Evolutionary conservation across 2,797 vertebrate genomes (phyloP), one percentile per base, ranked within the genome.

Genomic region (Mus spretus): DNA sequence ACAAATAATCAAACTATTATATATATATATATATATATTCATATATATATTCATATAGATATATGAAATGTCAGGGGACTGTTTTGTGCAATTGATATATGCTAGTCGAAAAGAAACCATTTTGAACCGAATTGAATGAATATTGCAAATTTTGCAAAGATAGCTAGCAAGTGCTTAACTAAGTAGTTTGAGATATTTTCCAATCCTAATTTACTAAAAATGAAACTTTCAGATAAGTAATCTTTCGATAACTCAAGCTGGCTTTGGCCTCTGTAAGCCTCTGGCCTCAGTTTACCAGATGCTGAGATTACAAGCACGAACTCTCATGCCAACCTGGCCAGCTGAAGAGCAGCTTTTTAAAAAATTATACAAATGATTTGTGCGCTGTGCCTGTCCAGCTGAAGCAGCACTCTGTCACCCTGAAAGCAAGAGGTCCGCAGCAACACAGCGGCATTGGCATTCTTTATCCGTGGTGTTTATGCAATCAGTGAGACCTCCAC

Each of bases 121-220:
- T 96, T 24, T 82, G 37, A 95, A 86, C 6, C 70, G 34, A 95
- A 93, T 15, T 63, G 28, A 81, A 50, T 26, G 70, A 90, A 78
- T 20, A 89, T 75, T 94, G 1, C 2, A 6, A 92, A 63, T 67
- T 5, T 11, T 72, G 7, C 65, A 74, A 94, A 67, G 88, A 17
- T 65, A 50, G 2, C 7, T n/a, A 91, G 79, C 3, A 91, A 87
- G 77, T 88, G 1, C 8, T 70, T 6, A 63, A 20, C 9, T 82
- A 17, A 90, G 19, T 57, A 40, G 31, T 96, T 95, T 78, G 63
- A 89, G 89, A 77, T 13, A 70, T 81, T 15, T 17, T 24, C 22
- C 90, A 85, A 93, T 92, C 10, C 3, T 81, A 63, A 85, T 72
- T 91, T 93, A 83, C 81, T 50, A 40, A 83, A 89, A 57, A 31